phyloP scores from a whole-genome alignment of 2,888 invertebrate genomes.

The Drosophila mayaguana region DNA sequence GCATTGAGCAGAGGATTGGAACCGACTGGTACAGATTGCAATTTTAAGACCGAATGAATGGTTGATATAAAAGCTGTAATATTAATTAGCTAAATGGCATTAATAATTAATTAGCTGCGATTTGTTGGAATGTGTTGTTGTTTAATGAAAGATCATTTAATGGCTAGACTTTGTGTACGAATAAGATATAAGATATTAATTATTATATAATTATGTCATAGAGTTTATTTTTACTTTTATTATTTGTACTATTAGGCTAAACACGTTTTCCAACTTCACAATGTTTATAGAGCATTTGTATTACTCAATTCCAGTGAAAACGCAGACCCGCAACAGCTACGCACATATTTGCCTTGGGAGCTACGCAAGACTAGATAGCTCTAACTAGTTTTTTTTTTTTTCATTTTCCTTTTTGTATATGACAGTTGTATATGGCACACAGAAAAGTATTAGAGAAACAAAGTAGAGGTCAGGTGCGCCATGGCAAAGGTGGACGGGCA shows the following conservation, averaged over 20 bases:
- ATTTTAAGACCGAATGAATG: neutral
- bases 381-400: constrained; percentile 22
- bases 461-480: neutral
- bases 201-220: neutral
- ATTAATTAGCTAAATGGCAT: neutral
- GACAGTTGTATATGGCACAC: constrained; percentile 47
- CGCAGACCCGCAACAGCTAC: constrained; percentile 20
- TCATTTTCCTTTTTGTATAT: neutral
- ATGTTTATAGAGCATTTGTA: constrained; percentile 10
- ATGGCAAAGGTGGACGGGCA: neutral
- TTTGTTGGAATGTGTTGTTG: no score
- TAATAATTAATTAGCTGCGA: neutral
- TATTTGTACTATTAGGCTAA: neutral
- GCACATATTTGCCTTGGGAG: constrained; percentile 42
- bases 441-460: constrained; percentile 28
- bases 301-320: constrained; percentile 39
- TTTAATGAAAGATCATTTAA: neutral
- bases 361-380: constrained; percentile 29
- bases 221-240: neutral
- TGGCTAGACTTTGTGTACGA: neutral
- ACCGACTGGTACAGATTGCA: constrained; percentile 20
- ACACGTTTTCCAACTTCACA: constrained; percentile 11
- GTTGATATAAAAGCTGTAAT: neutral
- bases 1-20: neutral
- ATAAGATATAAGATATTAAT: neutral